These are phyloP conservation scores for Terrapene triunguis DNA, from an alignment of 2,113 vertebrate genomes.

Conservation along the genomic window DNA sequence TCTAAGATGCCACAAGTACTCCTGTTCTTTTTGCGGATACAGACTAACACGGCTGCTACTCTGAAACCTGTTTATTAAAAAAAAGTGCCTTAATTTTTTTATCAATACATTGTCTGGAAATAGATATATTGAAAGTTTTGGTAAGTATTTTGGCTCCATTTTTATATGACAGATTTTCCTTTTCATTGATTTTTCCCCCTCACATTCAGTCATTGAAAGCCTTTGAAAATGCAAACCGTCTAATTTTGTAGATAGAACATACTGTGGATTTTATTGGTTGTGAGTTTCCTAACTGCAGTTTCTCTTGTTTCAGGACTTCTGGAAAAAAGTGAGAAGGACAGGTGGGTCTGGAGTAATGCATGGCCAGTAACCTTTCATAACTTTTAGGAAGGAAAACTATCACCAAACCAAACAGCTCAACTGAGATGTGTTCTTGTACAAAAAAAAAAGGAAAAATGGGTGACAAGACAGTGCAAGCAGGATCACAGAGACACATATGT, in stretches of 20 bases:
- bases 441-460: constrained; percentile 64
- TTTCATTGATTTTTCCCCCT: not conserved
- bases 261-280: not conserved
- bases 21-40: too few species aligned
- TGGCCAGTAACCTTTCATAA: constrained; percentile 56
- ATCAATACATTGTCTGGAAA: constrained; percentile 36
- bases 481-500: constrained; percentile 69
- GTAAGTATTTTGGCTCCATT: not conserved
- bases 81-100: not conserved
- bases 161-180: not conserved
- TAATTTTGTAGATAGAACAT: not conserved
- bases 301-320: constrained; percentile 66
- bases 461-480: constrained; percentile 53
- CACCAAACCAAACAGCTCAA: not conserved
- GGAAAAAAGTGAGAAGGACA: constrained; percentile 30
- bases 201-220: not conserved
- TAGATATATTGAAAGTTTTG: not conserved
- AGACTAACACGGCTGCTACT: too few species aligned
- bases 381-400: constrained; percentile 29
- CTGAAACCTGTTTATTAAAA: too few species aligned
- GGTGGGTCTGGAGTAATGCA: constrained; percentile 64
- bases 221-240: not conserved
- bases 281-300: not conserved
- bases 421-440: too few species aligned
- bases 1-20: too few species aligned